Evolutionary conservation across 2,888 invertebrate species (phyloP).

Genomic region (Orthonychiurus folsomi): DNA sequence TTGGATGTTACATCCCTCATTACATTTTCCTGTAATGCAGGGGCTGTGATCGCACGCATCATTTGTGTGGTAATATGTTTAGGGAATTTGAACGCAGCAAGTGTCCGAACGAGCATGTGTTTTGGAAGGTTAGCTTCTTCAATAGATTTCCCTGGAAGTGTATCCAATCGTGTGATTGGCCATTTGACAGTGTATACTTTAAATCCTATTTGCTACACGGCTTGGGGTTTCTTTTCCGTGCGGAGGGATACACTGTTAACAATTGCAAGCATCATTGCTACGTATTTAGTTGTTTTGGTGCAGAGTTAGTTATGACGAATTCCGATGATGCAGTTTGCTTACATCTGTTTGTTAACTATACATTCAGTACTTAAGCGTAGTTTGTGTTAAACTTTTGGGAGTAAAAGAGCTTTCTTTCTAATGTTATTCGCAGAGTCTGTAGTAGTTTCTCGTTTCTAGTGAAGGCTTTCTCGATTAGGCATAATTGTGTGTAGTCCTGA

Average conservation of each 20-base stretch:
- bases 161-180: slow-evolving; percentile 17
- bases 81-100: slow-evolving; percentile 20
- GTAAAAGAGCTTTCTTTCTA: no score
- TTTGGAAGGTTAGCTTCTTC: slow-evolving; percentile 16
- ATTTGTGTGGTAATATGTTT: slow-evolving; percentile 18
- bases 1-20: background rate
- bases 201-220: slow-evolving; percentile 17
- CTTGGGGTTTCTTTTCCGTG: slow-evolving; percentile 19
- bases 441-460: no score
- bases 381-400: no score
- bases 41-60: slow-evolving; percentile 12
- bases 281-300: slow-evolving; percentile 17
- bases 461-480: no score
- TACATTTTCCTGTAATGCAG: slow-evolving; percentile 15
- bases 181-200: slow-evolving; percentile 14
- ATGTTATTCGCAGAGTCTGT: no score
- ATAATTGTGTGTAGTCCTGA: no score
- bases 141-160: background rate
- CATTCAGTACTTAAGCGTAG: no score
- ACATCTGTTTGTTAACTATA: no score
- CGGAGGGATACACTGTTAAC: slow-evolving; percentile 15
- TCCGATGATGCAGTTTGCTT: no score
- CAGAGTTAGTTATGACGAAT: no score
- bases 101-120: slow-evolving; percentile 10
- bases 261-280: slow-evolving; percentile 15